A percentile compares a stretch with the other conserved stretches of the same genome.
Evolutionary conservation across 2,113 vertebrate genomes (phyloP).

Genomic region (Dipodomys merriami): DNA sequence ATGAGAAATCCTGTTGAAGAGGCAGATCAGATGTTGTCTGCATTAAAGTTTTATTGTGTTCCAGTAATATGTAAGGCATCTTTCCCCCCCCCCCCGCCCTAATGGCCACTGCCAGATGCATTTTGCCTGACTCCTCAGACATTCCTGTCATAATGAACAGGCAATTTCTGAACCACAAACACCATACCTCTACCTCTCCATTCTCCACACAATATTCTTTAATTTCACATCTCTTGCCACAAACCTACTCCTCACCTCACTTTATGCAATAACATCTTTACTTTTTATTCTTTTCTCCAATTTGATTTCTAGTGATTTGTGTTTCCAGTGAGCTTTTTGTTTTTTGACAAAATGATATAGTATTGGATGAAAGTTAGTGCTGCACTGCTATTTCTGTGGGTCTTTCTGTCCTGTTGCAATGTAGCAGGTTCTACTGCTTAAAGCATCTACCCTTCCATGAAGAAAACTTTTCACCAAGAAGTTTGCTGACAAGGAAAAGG

Average conservation of each 20-base stretch:
- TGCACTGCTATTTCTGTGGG: neutral
- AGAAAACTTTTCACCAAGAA: no score
- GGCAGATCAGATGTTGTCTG: neutral
- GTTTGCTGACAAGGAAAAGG: no score
- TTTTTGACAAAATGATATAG: neutral
- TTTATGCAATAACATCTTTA: neutral
- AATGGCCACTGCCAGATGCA: no score
- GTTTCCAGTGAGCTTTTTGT: no score
- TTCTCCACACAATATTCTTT: neutral
- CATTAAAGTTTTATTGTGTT: no score
- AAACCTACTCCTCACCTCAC: neutral
- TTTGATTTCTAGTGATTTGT: neutral
- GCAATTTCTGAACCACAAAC: neutral
- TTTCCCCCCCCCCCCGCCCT: no score
- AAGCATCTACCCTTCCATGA: no score
- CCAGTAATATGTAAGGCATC: no score
- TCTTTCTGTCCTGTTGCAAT: neutral
- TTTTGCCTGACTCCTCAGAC: neutral
- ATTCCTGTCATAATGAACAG: neutral
- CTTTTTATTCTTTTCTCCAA: neutral
- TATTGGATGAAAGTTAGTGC: neutral
- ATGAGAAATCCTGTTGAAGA: neutral
- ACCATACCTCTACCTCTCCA: no score
- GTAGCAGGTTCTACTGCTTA: no score
- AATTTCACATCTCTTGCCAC: neutral